Base-by-base conservation (phyloP, 2,113 vertebrate genomes). In the Gasterosteus aculeatus region DNA sequence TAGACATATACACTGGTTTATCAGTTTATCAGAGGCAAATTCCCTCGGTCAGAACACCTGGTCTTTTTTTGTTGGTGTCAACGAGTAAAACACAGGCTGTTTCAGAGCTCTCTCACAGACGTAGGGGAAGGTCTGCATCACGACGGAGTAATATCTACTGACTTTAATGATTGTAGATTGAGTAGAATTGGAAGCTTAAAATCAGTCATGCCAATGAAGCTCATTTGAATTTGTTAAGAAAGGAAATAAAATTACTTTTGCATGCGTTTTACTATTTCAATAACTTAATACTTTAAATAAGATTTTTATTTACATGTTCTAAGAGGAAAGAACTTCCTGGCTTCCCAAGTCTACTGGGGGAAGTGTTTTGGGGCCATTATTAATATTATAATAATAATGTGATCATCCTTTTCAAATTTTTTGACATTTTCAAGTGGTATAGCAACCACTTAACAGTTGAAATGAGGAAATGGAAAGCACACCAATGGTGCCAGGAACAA, bases 41-140 rank as follows among this genome's bases (percentile, higher is more conserved):
- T 57, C 18, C 73, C 19, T 61, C 11, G 58, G 39, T 16, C 22
- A 49, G 62, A 64, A 72, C 44, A 64, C 29, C 39, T 26, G 54
- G 26, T n/a, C 44, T n/a, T 11, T 22, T 19, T 41, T 2, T 31
- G 62, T 18, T 46, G 8, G 66, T 70, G 66, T 65, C 59, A 56
- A 5, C 8, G 7, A 60, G 31, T 38, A 5, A 70, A 63, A 46
- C 33, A 22, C 11, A 10, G 46, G 31, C 46, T 14, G 33, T 57
- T 19, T 31, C 56, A 16, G 16, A 49, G n/a, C 8, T 19, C 57
- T 38, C 57, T 56, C 7, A 6, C 39, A 58, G 9, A 7, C 4
- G 10, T 15, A 12, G 35, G 12, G 5, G 15, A 33, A 35, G 29
- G 10, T 42, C 60, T 56, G 62, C 47, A 15, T 44, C 1, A 18